These are phyloP conservation scores for Microctonus brassicae DNA, from an alignment of 2,888 invertebrate species.

Conservation along the genomic window DNA sequence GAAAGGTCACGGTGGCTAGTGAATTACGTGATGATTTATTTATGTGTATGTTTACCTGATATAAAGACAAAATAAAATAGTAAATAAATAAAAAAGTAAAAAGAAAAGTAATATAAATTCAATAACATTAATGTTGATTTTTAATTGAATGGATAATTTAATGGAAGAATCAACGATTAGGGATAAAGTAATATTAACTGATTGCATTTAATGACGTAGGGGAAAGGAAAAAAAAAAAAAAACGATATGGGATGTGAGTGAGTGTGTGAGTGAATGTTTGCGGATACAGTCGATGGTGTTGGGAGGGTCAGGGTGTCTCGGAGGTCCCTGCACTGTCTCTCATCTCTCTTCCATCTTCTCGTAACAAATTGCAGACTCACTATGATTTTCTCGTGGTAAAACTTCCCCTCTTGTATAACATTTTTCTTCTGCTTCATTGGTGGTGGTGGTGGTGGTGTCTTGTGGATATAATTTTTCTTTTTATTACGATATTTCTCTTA, in stretches of 20 bases:
- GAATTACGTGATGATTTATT: conserved; percentile 18
- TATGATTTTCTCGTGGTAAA: not conserved
- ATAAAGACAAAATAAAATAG: not conserved
- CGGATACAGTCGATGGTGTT: conserved; percentile 41
- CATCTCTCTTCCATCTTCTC: conserved; percentile 8
- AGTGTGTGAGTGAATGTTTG: conserved; percentile 27
- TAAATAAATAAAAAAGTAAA: too few species aligned
- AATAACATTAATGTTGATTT: not conserved
- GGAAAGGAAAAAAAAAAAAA: not conserved
- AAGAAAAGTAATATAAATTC: not conserved
- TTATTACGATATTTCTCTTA: not conserved
- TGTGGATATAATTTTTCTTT: not conserved
- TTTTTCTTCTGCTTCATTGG: not conserved
- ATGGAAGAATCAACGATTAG: conserved; percentile 3
- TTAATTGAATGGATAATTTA: not conserved
- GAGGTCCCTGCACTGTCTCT: conserved; percentile 22
- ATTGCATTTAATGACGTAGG: not conserved
- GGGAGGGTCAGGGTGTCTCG: conserved; percentile 46
- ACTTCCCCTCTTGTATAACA: not conserved
- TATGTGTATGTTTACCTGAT: not conserved
- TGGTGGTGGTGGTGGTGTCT: too few species aligned
- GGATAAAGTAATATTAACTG: not conserved
- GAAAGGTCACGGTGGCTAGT: conserved; percentile 22
- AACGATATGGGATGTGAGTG: conserved; percentile 11
- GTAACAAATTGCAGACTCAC: conserved; percentile 15